Evolutionary conservation across 2,797 vertebrate genomes (phyloP), one percentile per base, ranked within the genome.

Genomic region (Staurois parvus): DNA sequence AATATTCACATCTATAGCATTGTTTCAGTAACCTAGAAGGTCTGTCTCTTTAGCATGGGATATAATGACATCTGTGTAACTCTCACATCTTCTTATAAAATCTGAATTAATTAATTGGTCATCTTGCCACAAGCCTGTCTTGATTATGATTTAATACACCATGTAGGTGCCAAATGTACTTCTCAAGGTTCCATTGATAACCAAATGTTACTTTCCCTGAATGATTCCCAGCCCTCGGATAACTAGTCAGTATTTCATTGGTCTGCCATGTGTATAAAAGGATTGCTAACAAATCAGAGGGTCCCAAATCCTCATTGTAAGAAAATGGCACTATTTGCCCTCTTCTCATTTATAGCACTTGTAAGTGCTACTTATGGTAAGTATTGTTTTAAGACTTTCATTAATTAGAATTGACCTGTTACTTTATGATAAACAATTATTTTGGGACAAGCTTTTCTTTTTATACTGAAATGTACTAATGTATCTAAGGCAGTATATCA

Each of bases 281-380:
- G 45, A 26, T 7, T 24, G 2, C 19, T 42, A 2, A 21, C 0
- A 19, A 32, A 6, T 72, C 37, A 45, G 11, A 79, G 2, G 56
- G 28, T 79, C 76, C 59, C 67, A 62, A 9, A 59, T 21, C n/a
- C 32, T 19, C 4, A 72, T 45, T 66, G 30, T 34, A 52, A 9
- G 73, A 72, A 12, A 64, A 84, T 83, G 87, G 80, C 81, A 37
- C 92, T 95, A 92, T 89, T 96, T 69, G 92, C 93, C 91, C 88
- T 95, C 70, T 59, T 95, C 66, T 91, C 93, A 83, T 96, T 93
- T 90, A 90, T 95, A 68, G 94, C 95, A 29, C 90, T 96, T 84
- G 90, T 95, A 89, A 92, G 91, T n/a, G 94, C 94, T 79, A 81
- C 93, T 69, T 84, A 95, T 66, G 95, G 95, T 95, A 87, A 94